Conservation (phyloP, 2,113 vertebrate genomes). For the Noturus placidus region DNA sequence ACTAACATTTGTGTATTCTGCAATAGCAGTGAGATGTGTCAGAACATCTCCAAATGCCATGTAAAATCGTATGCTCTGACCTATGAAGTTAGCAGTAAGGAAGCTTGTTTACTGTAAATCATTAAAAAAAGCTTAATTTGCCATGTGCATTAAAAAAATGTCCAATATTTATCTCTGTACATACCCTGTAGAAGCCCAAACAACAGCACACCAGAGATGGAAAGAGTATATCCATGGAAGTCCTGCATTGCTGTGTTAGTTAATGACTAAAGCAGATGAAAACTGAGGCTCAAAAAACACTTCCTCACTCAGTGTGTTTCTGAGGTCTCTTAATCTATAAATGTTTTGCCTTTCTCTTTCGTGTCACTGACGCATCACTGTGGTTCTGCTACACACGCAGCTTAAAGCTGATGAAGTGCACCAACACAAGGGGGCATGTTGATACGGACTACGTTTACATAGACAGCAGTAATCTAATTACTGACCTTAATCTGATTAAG, state of each 20-base stretch:
- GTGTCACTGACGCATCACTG: too few relatives aligned
- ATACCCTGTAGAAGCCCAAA: constrained; percentile 3
- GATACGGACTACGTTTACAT: too few relatives aligned
- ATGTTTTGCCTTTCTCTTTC: background rate
- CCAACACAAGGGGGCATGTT: too few relatives aligned
- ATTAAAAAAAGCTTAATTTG: background rate
- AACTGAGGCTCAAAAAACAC: too few relatives aligned
- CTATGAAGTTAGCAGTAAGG: background rate
- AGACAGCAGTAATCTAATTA: too few relatives aligned
- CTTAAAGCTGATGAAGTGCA: too few relatives aligned
- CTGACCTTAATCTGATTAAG: too few relatives aligned
- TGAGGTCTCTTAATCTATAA: too few relatives aligned
- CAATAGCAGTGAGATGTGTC: background rate
- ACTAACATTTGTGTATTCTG: background rate
- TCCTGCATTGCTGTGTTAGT: background rate
- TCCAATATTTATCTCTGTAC: background rate
- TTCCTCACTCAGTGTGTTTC: too few relatives aligned
- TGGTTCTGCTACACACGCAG: too few relatives aligned
- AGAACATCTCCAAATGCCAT: background rate
- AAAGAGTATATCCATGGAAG: background rate
- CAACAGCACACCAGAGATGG: background rate
- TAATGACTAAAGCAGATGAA: background rate
- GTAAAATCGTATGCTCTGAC: background rate
- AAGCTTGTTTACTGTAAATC: background rate
- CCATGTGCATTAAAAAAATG: background rate